Conservation (phyloP, 2,797 vertebrate genomes). For the Micrastur ruficollis region DNA sequence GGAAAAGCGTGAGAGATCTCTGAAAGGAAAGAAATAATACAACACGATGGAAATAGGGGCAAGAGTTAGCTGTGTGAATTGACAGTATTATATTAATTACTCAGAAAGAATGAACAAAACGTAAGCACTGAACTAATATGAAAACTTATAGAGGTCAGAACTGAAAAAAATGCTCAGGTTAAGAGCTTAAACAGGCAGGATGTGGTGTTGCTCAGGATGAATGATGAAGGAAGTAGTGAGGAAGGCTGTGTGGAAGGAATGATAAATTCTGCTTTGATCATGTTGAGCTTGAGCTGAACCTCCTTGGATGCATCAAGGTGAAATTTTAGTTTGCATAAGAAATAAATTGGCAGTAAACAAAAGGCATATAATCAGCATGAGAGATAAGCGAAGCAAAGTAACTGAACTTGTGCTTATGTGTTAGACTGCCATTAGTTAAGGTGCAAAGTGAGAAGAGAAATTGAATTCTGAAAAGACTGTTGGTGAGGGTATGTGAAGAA, state of each 20-base stretch:
- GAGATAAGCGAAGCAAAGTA: not conserved
- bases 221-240: not conserved
- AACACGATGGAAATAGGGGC: not conserved
- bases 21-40: not conserved
- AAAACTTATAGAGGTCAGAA: not conserved
- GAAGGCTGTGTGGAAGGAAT: not conserved
- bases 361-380: not conserved
- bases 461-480: not conserved
- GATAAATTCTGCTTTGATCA: not conserved
- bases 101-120: not conserved
- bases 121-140: not conserved
- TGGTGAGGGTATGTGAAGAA: not conserved
- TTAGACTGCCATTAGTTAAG: not conserved
- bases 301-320: not conserved
- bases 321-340: not conserved
- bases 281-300: not conserved
- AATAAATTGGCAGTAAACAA: not conserved
- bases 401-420: not conserved
- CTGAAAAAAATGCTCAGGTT: not conserved
- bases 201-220: not conserved
- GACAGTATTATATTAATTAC: not conserved
- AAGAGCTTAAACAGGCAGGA: not conserved
- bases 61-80: not conserved
- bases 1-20: not conserved
- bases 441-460: not conserved